A percentile compares a stretch with the other conserved stretches of the same genome.
Evolutionary conservation across 2,113 vertebrate genomes (phyloP).

Genomic region (Saguinus midas): DNA sequence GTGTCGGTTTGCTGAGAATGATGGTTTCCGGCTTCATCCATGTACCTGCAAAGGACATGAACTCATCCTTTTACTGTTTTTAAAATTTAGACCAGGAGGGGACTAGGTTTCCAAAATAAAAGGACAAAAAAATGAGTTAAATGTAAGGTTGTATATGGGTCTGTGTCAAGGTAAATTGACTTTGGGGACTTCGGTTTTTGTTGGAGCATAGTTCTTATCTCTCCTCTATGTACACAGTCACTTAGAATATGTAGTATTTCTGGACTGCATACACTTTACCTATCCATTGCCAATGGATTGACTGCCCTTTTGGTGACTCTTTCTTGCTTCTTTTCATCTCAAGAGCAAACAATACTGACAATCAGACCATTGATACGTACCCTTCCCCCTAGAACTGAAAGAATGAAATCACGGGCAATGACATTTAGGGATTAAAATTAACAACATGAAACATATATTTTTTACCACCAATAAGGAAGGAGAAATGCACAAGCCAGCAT

Average conservation of each 20-base stretch:
- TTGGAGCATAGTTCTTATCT: neutral
- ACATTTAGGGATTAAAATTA: neutral
- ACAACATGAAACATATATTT: neutral
- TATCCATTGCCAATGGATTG: neutral
- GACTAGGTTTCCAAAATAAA: neutral
- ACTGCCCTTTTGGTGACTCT: neutral
- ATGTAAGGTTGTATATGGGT: neutral
- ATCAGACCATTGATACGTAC: neutral
- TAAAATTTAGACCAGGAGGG: neutral
- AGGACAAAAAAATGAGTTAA: neutral
- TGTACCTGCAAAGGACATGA: too few species aligned
- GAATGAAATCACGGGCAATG: neutral
- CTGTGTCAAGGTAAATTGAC: neutral
- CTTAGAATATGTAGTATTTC: neutral
- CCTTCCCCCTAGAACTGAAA: neutral
- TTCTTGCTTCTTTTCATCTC: neutral
- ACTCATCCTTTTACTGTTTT: neutral
- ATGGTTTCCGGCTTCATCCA: too few species aligned
- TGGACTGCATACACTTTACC: neutral
- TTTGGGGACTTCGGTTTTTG: neutral
- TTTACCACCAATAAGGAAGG: neutral
- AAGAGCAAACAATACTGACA: neutral
- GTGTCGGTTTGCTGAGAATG: too few species aligned
- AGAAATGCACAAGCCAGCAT: neutral
- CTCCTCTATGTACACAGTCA: neutral